phyloP scores from a whole-genome alignment of 2,113 vertebrate species.

The Dipodomys merriami region DNA sequence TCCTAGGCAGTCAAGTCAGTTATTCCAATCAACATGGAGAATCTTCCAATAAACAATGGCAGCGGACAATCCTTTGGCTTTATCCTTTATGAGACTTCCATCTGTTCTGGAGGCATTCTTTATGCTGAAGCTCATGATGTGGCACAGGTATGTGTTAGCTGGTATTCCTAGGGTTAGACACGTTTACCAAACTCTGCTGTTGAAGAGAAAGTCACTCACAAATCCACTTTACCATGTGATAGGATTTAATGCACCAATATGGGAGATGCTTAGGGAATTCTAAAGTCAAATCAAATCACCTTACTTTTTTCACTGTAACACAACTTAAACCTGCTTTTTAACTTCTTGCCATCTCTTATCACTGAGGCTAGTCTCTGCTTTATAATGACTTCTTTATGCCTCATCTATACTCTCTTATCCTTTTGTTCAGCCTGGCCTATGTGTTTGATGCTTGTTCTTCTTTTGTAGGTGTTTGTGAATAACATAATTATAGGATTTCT shows the following conservation, averaged over 20 bases:
- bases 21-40: slow-evolving; percentile 94
- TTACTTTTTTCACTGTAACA: background rate
- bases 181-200: background rate
- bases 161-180: background rate
- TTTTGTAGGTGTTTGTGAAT: slow-evolving; percentile 93
- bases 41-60: slow-evolving; percentile 88
- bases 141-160: slow-evolving; percentile 89
- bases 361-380: background rate
- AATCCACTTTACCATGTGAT: background rate
- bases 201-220: background rate
- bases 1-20: slow-evolving; percentile 89
- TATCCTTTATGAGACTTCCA: slow-evolving; percentile 91
- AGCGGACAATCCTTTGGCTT: slow-evolving; percentile 93
- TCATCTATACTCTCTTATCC: background rate
- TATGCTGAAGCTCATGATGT: slow-evolving; percentile 86
- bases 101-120: slow-evolving; percentile 89
- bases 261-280: background rate
- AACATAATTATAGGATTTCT: slow-evolving; percentile 89
- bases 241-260: background rate
- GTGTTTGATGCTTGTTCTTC: background rate
- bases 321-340: background rate
- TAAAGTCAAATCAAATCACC: background rate
- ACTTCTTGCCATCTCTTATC: background rate
- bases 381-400: background rate
- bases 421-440: background rate